Conservation (phyloP, 2,888 invertebrate species). For the Cephus pulcher region DNA sequence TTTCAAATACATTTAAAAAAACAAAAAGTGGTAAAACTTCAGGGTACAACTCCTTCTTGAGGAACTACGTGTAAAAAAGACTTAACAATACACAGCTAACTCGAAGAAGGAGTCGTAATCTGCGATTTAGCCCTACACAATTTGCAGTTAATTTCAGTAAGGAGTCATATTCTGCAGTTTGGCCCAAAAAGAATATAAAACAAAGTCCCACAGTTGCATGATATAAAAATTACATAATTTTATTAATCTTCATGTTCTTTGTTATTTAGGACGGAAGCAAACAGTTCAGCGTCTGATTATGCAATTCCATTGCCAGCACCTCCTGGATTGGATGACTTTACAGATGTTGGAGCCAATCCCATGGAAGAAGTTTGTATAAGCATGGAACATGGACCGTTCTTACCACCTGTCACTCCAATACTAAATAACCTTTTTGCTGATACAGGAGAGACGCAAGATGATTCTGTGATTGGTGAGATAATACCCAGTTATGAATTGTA, state of each 20-base stretch:
- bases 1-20: not conserved
- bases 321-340: slow-evolving; percentile 54
- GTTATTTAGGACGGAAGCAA: slow-evolving; percentile 54
- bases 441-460: slow-evolving; percentile 58
- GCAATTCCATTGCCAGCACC: slow-evolving; percentile 60
- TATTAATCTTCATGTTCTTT: not conserved
- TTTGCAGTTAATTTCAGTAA: no score
- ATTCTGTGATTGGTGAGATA: slow-evolving; percentile 55
- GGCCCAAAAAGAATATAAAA: no score
- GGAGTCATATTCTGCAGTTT: no score
- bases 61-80: no score
- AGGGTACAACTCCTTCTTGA: no score
- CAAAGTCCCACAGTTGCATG: no score
- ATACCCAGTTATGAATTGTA: not conserved
- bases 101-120: no score
- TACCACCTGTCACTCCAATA: slow-evolving; percentile 53
- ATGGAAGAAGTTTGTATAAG: slow-evolving; percentile 47
- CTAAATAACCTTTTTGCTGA: slow-evolving; percentile 62
- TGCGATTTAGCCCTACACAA: no score
- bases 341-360: slow-evolving; percentile 52
- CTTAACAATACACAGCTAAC: no score
- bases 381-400: slow-evolving; percentile 59
- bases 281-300: slow-evolving; percentile 56
- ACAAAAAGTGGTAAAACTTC: no score
- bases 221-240: not conserved